Evolutionary conservation across 2,113 vertebrate genomes (phyloP).

Genomic region (Paralichthys olivaceus): DNA sequence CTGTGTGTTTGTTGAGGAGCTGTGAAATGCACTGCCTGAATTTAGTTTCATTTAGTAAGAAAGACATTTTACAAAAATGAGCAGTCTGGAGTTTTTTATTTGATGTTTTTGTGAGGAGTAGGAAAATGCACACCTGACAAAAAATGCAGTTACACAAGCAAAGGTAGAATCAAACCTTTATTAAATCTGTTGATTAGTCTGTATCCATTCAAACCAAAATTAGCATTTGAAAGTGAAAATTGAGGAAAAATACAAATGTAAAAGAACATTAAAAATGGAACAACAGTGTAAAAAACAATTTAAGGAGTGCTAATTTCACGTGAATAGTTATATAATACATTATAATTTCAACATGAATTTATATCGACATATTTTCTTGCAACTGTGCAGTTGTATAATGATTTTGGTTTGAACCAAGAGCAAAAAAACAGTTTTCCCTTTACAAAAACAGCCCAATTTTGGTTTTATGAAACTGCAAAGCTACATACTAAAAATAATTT

Average conservation of each 20-base stretch:
- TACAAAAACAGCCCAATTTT: too few species aligned
- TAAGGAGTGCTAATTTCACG: too few species aligned
- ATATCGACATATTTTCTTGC: neutral
- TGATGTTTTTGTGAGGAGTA: neutral
- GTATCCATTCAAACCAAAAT: neutral
- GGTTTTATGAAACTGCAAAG: too few species aligned
- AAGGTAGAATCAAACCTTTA: conserved; percentile 11
- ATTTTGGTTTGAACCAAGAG: too few species aligned
- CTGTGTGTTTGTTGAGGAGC: too few species aligned
- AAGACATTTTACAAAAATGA: too few species aligned
- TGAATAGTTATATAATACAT: too few species aligned
- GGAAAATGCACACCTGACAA: neutral
- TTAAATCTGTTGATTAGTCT: neutral
- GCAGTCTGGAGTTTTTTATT: neutral
- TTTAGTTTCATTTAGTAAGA: neutral
- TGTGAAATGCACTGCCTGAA: neutral
- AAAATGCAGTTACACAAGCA: neutral
- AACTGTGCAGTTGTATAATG: neutral
- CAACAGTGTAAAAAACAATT: neutral
- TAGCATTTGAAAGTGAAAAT: neutral
- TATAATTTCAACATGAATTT: too few species aligned
- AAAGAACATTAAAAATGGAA: neutral
- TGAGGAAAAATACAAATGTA: neutral
- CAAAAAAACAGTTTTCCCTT: too few species aligned
- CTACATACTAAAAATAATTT: neutral